phyloP scores from a whole-genome alignment of 2,888 invertebrate species.

The Idaea dimidiata region DNA sequence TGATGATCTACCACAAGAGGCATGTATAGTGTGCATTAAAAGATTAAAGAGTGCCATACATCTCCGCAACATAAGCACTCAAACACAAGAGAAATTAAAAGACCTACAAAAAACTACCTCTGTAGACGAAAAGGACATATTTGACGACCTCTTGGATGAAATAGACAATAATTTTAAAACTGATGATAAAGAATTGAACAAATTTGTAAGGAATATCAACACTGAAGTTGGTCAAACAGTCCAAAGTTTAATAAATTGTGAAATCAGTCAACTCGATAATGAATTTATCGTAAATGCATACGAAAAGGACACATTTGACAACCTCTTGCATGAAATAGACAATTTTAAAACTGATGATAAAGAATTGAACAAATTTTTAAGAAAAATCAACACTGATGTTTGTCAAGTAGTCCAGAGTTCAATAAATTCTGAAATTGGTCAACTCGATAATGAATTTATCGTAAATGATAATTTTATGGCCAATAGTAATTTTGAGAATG shows the following conservation, averaged over 20 bases:
- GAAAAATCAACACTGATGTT: not conserved
- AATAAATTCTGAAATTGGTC: not conserved
- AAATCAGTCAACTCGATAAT: not conserved
- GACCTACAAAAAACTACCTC: not conserved
- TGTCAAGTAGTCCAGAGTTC: not conserved
- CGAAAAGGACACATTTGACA: not conserved
- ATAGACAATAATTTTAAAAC: not conserved
- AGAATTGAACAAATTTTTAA: not conserved
- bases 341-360: not conserved
- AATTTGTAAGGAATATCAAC: not conserved
- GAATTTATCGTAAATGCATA: too few relatives aligned
- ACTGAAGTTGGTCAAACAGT: not conserved
- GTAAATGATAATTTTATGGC: not conserved
- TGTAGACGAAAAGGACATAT: not conserved
- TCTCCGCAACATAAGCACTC: not conserved
- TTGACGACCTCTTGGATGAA: not conserved
- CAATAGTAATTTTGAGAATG: not conserved
- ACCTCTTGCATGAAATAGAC: not conserved
- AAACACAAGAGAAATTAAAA: not conserved
- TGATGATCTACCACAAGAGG: not conserved
- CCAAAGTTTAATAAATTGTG: not conserved
- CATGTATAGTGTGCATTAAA: not conserved
- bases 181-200: not conserved
- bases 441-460: not conserved
- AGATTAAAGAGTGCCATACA: not conserved